phyloP scores from a whole-genome alignment of 2,113 vertebrate genomes.

The Ornithorhynchus anatinus region DNA sequence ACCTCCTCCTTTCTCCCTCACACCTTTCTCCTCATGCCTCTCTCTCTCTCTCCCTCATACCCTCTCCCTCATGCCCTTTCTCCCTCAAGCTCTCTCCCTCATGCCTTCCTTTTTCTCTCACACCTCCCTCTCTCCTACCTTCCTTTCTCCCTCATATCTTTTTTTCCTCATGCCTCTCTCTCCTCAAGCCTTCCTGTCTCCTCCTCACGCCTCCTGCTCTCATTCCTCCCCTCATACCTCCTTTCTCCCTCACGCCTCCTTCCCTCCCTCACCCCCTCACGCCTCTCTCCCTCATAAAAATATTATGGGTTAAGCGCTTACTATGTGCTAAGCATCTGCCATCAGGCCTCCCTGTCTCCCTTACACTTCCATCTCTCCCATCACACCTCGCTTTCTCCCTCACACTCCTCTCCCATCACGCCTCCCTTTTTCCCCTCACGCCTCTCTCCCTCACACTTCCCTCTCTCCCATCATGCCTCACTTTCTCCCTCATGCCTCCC shows the following conservation, averaged over 20 bases:
- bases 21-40: no score
- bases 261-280: neutral
- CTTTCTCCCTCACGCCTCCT: no score
- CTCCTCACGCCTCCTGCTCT: neutral
- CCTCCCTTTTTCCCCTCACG: neutral
- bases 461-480: neutral
- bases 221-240: no score
- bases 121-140: no score
- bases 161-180: no score
- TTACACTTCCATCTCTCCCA: no score
- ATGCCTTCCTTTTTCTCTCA: neutral
- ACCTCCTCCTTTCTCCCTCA: no score
- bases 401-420: neutral
- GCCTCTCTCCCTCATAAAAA: neutral
- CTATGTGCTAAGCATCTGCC: rapidly evolving
- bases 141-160: no score
- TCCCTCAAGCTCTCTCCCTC: rapidly evolving
- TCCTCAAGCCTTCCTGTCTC: neutral
- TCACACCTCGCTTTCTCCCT: no score
- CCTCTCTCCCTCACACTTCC: neutral
- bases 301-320: rapidly evolving
- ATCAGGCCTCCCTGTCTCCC: neutral
- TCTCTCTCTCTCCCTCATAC: no score
- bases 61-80: no score
- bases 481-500: no score